Evolutionary conservation across 1,140 invertebrate species (phyloP), one percentile per base, ranked within the genome.

Genomic region (Homalodisca vitripennis): DNA sequence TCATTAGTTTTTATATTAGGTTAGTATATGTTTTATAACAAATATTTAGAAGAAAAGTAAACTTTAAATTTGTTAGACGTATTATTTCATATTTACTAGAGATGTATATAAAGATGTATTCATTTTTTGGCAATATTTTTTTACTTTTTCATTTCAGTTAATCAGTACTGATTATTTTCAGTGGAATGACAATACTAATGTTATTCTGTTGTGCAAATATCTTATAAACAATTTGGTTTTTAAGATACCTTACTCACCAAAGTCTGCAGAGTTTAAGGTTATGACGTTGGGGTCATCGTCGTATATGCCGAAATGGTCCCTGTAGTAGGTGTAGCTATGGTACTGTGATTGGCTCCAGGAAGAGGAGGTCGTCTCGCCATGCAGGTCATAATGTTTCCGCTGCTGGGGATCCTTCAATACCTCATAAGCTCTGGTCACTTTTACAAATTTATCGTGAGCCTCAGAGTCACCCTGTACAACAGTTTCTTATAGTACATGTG

Each of bases 381-480:
- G 87, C 27, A 88, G 73, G 80, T 98, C 87, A 76, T 97, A 97
- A 69, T 84, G 90, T 77, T 93, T 89, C 74, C 95, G 82, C 79
- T 93, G 93, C 30, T 88, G 87, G n/a, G 89, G 82, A 84, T 97
- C 94, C 82, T 92, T 94, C 29, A 98, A 81, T 20, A 98, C 87
- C 80, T 98, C 97, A 80, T 98, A 96, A 24, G 98, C 90, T 26
- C 91, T 88, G 10, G 95, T 95, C 65, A 98, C 82, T 85, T 90
- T 76, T 78, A 95, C 85, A 80, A 98, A 98, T 80, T 94, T 88
- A 13, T 89, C 86, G 76, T 94, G 92, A 2, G 96, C 95, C 86
- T 98, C 92, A 65, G 88, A 85, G 10, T 93, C 88, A 74, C 90
- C 83, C 73, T 74, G 32, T 14, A 67, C 34, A 41, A 41, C 34